A percentile compares a stretch with the other conserved stretches of the same genome.
Evolutionary conservation across 2,113 vertebrate species (phyloP).

Genomic region (Tympanuchus pallidicinctus): DNA sequence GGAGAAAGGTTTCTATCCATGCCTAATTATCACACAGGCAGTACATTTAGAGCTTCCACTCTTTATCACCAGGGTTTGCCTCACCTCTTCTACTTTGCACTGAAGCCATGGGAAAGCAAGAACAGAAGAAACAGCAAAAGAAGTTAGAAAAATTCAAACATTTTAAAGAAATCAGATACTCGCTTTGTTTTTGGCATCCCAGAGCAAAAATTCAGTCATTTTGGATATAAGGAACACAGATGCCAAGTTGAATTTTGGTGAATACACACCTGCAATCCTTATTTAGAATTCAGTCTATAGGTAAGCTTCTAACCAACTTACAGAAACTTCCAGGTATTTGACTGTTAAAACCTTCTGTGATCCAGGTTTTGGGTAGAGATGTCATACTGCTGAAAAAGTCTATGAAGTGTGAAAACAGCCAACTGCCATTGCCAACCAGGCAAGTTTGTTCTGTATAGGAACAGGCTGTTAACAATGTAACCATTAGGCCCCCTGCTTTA

Average conservation of each 20-base stretch:
- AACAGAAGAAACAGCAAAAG: slow-evolving; percentile 75
- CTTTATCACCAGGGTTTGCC: slow-evolving; percentile 50
- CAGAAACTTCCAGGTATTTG: not conserved
- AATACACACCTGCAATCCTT: not conserved
- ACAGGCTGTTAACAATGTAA: not conserved
- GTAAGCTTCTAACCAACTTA: not conserved
- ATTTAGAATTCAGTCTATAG: not conserved
- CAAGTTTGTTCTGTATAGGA: not conserved
- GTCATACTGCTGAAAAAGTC: not conserved
- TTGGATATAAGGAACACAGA: not conserved
- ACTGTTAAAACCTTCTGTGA: not conserved
- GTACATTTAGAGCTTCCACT: not conserved
- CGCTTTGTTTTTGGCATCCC: not conserved
- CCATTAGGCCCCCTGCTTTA: not conserved
- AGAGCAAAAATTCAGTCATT: not conserved
- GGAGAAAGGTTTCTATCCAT: not conserved
- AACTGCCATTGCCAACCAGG: not conserved
- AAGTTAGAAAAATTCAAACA: slow-evolving; percentile 71
- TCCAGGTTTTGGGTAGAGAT: not conserved
- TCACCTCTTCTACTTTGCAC: slow-evolving; percentile 99
- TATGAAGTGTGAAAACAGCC: not conserved
- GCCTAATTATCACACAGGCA: not conserved
- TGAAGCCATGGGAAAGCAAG: slow-evolving; percentile 84
- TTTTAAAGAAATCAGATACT: not conserved
- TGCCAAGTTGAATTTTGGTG: not conserved